phyloP scores from a whole-genome alignment of 2,113 vertebrate species.

The Carassius carassius region DNA sequence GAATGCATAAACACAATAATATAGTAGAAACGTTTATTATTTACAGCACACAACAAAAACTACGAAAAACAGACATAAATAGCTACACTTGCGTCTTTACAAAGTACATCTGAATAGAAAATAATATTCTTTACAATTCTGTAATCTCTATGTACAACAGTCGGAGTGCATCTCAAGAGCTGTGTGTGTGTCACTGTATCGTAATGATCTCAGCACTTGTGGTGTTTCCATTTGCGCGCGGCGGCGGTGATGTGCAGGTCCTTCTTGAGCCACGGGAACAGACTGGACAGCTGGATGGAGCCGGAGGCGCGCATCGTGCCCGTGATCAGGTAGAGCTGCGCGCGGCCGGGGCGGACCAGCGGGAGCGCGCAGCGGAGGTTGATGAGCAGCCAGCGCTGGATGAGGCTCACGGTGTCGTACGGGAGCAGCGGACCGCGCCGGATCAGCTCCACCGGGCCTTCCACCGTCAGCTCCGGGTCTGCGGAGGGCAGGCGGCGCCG shows the following conservation, averaged over 20 bases:
- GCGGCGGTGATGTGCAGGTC: slow-evolving; percentile 78
- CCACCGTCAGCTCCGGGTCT: slow-evolving; percentile 77
- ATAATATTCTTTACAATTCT: slow-evolving; percentile 66
- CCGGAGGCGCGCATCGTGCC: slow-evolving; percentile 75
- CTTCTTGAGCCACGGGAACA: slow-evolving; percentile 85
- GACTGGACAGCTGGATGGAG: slow-evolving; percentile 69
- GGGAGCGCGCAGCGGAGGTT: slow-evolving; percentile 78
- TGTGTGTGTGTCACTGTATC: slow-evolving; percentile 7
- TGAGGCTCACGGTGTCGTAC: slow-evolving; percentile 80
- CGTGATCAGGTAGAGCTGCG: slow-evolving; percentile 80
- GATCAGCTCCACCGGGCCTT: slow-evolving; percentile 83
- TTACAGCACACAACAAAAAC: slow-evolving; percentile 43
- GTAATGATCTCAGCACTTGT: slow-evolving; percentile 71
- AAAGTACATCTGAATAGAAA: slow-evolving; percentile 50
- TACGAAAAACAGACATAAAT: slow-evolving; percentile 63
- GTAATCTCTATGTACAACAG: slow-evolving; percentile 72
- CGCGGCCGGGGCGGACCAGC: slow-evolving; percentile 74
- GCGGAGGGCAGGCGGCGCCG: slow-evolving; percentile 69
- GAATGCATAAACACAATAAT: not conserved
- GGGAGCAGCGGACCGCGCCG: slow-evolving; percentile 80
- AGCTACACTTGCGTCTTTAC: slow-evolving; percentile 60
- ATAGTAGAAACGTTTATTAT: slow-evolving; percentile 55
- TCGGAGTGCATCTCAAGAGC: slow-evolving; percentile 69
- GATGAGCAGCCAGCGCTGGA: slow-evolving; percentile 86
- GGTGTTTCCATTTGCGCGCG: slow-evolving; percentile 84